These are phyloP conservation scores for Drosophila sp. DNA, from an alignment of 1,140 invertebrate species.

Conservation along the genomic window DNA sequence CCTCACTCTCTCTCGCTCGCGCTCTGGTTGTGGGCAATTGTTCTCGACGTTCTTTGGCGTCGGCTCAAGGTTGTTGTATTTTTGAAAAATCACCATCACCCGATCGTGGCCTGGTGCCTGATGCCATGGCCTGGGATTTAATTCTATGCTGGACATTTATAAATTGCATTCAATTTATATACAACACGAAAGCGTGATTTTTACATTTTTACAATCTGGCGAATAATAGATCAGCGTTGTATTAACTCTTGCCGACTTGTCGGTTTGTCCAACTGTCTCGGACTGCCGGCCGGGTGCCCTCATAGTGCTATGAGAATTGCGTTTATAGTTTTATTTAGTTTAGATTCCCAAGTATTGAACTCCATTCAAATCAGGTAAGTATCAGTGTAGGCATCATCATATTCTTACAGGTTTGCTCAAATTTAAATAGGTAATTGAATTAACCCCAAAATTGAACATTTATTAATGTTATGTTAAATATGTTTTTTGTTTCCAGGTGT, in stretches of 20 bases:
- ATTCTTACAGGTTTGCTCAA: not conserved
- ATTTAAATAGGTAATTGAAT: not conserved
- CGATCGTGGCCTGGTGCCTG: constrained; percentile 54
- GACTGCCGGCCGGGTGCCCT: not conserved
- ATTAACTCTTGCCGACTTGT: constrained; percentile 50
- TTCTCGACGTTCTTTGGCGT: constrained; percentile 49
- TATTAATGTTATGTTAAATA: not conserved
- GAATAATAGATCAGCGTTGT: constrained; percentile 79
- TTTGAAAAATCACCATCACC: constrained; percentile 78
- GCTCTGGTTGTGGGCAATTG: constrained; percentile 35
- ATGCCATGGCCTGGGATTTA: constrained; percentile 72
- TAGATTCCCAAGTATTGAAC: not conserved
- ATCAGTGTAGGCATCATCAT: not conserved
- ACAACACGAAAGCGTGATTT: constrained; percentile 81
- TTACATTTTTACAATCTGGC: constrained; percentile 80
- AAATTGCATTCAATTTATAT: constrained; percentile 80
- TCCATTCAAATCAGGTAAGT: not conserved
- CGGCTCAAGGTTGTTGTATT: constrained; percentile 74
- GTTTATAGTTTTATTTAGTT: not conserved
- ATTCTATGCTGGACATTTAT: constrained; percentile 79
- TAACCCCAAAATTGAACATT: not conserved
- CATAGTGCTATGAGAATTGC: not conserved
- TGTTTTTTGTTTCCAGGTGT: not conserved
- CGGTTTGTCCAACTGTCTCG: constrained; percentile 14
- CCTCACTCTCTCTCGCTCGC: constrained; percentile 13